Evolutionary conservation across 30 jellyfish, hydroid and myxozoan species (phyloP).

Genomic region (Hydractinia symbiolongicarpus): DNA sequence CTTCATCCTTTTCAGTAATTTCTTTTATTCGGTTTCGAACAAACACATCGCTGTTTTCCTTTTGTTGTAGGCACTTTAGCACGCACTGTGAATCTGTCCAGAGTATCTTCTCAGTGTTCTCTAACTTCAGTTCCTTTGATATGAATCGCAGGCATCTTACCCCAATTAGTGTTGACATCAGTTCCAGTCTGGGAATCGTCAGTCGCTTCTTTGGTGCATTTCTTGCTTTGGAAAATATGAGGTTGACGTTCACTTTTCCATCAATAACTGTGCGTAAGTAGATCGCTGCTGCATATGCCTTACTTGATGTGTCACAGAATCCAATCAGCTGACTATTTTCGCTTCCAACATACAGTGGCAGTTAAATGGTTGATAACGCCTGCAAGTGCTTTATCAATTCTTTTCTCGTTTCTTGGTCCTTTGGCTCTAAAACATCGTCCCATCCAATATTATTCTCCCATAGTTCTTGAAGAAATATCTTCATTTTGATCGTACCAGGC

Average conservation of each 20-base stretch:
- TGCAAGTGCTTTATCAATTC: not conserved
- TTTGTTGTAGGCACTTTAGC: not conserved
- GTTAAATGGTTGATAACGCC: not conserved
- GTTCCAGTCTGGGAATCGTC: constrained; percentile 4
- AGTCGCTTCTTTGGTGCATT: constrained; percentile 11
- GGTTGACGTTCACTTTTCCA: not conserved
- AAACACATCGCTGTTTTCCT: constrained; percentile 4
- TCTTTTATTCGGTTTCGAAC: constrained; percentile 29
- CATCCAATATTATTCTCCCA: constrained; percentile 29
- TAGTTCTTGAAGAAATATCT: constrained; percentile 27
- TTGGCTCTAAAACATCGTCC: constrained; percentile 21
- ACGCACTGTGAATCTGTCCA: constrained; percentile 16
- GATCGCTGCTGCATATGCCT: constrained; percentile 7
- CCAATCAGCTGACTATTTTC: constrained; percentile 10
- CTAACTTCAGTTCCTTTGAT: not conserved
- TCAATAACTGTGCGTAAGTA: not conserved
- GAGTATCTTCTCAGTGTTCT: not conserved
- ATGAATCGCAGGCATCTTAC: not conserved
- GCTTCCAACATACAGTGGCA: constrained; percentile 33
- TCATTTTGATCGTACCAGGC: constrained; percentile 23
- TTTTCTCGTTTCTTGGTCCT: constrained; percentile 11
- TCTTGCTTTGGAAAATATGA: not conserved
- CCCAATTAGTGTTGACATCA: not conserved
- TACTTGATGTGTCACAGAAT: constrained; percentile 1
- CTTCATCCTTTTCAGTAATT: constrained; percentile 3